Conservation (phyloP, 2,888 invertebrate genomes). For the Eurytoma californica region DNA sequence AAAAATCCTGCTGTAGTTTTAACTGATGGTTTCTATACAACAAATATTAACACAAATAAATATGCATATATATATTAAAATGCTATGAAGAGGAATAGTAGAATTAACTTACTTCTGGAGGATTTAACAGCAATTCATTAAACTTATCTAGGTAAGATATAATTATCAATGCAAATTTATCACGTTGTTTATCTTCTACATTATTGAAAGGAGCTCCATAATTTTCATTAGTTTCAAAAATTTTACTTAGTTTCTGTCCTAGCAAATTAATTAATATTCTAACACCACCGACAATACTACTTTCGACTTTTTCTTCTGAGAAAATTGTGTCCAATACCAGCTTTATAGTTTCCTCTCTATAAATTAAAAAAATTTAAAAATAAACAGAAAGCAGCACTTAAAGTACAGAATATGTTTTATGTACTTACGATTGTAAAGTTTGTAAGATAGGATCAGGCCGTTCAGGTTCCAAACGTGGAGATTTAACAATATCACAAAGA, state of each 20-base stretch:
- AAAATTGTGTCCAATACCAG: conserved; percentile 86
- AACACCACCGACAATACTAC: conserved; percentile 87
- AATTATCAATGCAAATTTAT: conserved; percentile 81
- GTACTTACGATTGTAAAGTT: conserved; percentile 83
- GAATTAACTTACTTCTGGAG: conserved; percentile 80
- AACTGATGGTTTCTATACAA: conserved; percentile 79
- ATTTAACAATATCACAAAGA: conserved; percentile 89
- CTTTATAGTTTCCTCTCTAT: conserved; percentile 81
- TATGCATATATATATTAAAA: conserved; percentile 3
- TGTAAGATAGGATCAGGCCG: conserved; percentile 85
- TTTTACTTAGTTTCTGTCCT: conserved; percentile 74
- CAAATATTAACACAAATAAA: conserved; percentile 17
- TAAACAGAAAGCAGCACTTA: neutral
- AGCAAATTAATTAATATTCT: conserved; percentile 86
- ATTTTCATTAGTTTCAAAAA: conserved; percentile 54
- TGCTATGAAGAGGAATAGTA: neutral
- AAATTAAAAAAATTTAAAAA: conserved; percentile 24
- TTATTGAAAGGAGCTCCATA: conserved; percentile 65
- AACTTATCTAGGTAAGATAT: conserved; percentile 83
- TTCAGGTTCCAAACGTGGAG: conserved; percentile 79
- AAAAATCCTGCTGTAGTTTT: conserved; percentile 83
- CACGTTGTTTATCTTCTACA: conserved; percentile 78
- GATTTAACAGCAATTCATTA: conserved; percentile 81
- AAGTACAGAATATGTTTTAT: neutral
- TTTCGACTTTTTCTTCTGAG: conserved; percentile 80